A percentile compares a stretch with the other conserved stretches of the same genome.
These are phyloP conservation scores for Pollenia griseotomentosa DNA, from an alignment of 2,888 invertebrate genomes.

Conservation along the genomic window DNA sequence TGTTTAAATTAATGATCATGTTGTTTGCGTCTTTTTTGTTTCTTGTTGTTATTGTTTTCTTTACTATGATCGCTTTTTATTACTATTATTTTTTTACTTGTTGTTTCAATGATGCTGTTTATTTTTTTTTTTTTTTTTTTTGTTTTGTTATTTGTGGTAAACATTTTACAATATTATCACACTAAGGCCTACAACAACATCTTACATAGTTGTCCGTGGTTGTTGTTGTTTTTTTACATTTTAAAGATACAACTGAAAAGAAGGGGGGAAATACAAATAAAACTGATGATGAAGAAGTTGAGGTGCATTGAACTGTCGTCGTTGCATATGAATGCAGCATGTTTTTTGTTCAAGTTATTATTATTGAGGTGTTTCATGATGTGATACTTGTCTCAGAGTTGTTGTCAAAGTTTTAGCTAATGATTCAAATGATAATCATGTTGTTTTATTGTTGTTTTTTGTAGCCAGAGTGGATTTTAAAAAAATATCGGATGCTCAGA, in stretches of 20 bases:
- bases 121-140: slow-evolving; percentile 6
- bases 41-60: neutral
- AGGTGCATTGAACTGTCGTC: slow-evolving; percentile 69
- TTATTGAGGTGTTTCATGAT: slow-evolving; percentile 61
- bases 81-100: neutral
- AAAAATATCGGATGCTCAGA: neutral
- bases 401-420: slow-evolving; percentile 29
- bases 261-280: neutral
- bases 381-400: neutral
- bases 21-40: slow-evolving; percentile 29
- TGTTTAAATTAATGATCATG: slow-evolving; percentile 37
- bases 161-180: slow-evolving; percentile 64
- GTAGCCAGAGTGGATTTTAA: slow-evolving; percentile 28
- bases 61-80: slow-evolving; percentile 11
- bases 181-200: slow-evolving; percentile 55
- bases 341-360: slow-evolving; percentile 10
- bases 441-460: slow-evolving; percentile 44
- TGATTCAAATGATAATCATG: slow-evolving; percentile 42
- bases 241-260: slow-evolving; percentile 36
- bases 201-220: neutral
- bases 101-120: slow-evolving; percentile 24
- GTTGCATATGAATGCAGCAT: slow-evolving; percentile 54
- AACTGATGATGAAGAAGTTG: slow-evolving; percentile 10
- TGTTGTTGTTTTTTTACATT: slow-evolving; percentile 19
- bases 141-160: slow-evolving; percentile 52